phyloP scores from a whole-genome alignment of 2,797 vertebrate genomes.

The Crax fasciolata region DNA sequence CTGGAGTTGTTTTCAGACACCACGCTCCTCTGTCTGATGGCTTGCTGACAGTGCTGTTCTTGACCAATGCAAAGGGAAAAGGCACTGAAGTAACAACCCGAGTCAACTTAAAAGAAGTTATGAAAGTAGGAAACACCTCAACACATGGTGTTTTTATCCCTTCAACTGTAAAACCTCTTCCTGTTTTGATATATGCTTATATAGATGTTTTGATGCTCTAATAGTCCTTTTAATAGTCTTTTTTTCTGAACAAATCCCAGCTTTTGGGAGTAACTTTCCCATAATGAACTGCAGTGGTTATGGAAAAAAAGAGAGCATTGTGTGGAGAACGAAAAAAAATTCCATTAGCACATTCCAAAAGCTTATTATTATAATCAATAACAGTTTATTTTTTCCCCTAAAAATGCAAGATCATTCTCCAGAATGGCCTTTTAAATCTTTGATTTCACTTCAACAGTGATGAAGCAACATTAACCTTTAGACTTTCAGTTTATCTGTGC shows the following conservation, averaged over 20 bases:
- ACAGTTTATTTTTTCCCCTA: neutral
- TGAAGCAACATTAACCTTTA: slow-evolving; percentile 59
- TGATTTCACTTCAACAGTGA: slow-evolving; percentile 40
- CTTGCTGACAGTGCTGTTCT: neutral
- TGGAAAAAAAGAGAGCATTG: neutral
- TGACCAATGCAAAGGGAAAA: neutral
- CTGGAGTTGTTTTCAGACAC: neutral
- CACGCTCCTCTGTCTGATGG: neutral
- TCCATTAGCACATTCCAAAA: neutral
- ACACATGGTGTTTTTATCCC: neutral
- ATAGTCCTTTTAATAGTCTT: neutral
- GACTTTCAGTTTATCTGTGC: slow-evolving; percentile 18
- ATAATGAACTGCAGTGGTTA: neutral
- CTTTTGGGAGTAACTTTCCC: neutral
- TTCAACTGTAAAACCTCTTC: neutral
- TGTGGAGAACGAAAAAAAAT: neutral
- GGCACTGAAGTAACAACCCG: neutral
- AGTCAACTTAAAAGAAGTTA: neutral
- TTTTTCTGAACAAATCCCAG: neutral
- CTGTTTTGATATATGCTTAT: neutral
- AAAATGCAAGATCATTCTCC: slow-evolving; percentile 18
- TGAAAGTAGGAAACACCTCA: neutral
- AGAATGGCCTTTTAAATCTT: slow-evolving; percentile 54
- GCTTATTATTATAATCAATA: slow-evolving; percentile 39
- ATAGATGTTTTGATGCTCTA: neutral